These are phyloP conservation scores for Callionymus lyra DNA, from an alignment of 2,113 vertebrate genomes.

Conservation along the genomic window DNA sequence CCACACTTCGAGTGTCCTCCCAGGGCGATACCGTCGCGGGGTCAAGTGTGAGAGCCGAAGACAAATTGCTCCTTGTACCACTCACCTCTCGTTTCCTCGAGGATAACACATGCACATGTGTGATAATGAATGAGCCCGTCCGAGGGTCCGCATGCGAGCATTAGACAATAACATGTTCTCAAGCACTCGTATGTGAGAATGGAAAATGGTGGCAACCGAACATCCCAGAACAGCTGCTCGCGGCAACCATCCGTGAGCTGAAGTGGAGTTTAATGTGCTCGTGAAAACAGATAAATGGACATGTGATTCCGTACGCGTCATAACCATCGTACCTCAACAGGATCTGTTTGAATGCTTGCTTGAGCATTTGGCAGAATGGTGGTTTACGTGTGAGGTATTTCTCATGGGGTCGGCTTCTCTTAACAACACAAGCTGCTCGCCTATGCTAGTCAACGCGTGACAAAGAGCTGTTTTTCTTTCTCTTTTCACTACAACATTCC, in stretches of 20 bases:
- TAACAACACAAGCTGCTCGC: constrained; percentile 37
- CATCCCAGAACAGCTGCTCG: constrained; percentile 44
- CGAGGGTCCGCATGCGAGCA: no score
- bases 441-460: constrained; percentile 27
- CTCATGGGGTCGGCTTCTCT: constrained; percentile 23
- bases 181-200: constrained; percentile 28
- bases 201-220: constrained; percentile 23
- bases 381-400: constrained; percentile 23
- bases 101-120: constrained; percentile 9
- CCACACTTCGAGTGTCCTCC: constrained; percentile 4
- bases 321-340: no score
- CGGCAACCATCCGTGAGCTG: constrained; percentile 43
- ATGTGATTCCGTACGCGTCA: not conserved
- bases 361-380: constrained; percentile 25
- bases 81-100: not conserved
- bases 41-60: constrained; percentile 4
- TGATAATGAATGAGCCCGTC: constrained; percentile 32
- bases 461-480: constrained; percentile 22
- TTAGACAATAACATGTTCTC: constrained; percentile 12
- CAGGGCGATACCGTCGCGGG: constrained; percentile 6
- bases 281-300: constrained; percentile 27
- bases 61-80: constrained; percentile 14
- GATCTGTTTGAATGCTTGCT: no score
- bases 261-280: constrained; percentile 14
- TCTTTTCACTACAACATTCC: not conserved